Base-by-base conservation (phyloP, 2,888 invertebrate species). In the Cosmia pyralina region DNA sequence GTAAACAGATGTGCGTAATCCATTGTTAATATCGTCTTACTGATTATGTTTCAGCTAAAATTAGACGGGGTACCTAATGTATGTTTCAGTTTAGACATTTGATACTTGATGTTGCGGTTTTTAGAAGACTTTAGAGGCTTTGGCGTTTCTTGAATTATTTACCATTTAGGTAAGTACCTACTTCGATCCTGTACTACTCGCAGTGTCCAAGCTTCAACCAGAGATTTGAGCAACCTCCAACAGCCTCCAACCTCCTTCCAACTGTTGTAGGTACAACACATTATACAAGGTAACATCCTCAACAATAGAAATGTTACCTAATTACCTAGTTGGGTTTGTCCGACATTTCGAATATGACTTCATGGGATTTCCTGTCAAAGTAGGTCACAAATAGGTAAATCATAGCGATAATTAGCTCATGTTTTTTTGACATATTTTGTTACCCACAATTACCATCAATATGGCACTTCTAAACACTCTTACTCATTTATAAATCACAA, bases 1-100 rank as follows among this genome's bases (percentile, higher is more conserved):
- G 86, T 82, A 83, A 82, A 80, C 76, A 73, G 76, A 81, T 84
- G 83, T 86, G 83, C 84, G 79, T 82, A 82, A 82, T 82, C 81
- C 82, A 84, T 81, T 83, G 86, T 81, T 79, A 52, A 85, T 79
- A 70, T 85, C 83, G 72, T 66, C 67, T 84, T 83, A 67, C 81
- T 80, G 79, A 81, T 81, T 63, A 66, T 69, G 63, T 67, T 57
- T 41, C 34, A 55, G 60, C 57, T 74, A 66, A 69, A 74, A 71
- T 70, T 75, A 81, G 57, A 69, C 52, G 59, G 19, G n/a, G 7
- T 50, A 57, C 34, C 57, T 50, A 38, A 38, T 38, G 38, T 38
- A 17, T n/a, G 17, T 17, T n/a, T 64, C 46, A 65, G 15, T 78
- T 53, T 46, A 46, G 28, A 68, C 22, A 50, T 50, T 63, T 58